Conservation (phyloP, 2,113 vertebrate species). For the Mola mola region DNA sequence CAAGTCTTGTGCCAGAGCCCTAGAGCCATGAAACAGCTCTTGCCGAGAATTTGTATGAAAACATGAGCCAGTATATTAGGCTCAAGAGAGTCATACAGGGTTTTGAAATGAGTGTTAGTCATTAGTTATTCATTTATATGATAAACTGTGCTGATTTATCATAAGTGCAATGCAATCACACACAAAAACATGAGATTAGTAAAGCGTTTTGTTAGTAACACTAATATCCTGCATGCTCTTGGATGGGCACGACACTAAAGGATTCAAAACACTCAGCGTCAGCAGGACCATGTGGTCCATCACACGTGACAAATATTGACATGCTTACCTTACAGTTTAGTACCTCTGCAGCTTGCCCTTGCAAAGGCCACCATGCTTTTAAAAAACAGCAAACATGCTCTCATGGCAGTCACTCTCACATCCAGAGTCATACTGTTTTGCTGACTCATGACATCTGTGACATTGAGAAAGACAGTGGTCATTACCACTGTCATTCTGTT, state of each 20-base stretch:
- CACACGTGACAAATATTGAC: constrained; percentile 42
- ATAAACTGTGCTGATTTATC: constrained; percentile 9
- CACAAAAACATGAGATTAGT: neutral
- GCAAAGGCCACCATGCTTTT: constrained; percentile 6
- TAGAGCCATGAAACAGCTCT: constrained; percentile 41
- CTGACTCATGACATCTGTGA: constrained; percentile 62
- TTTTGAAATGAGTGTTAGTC: too few relatives aligned
- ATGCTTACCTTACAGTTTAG: constrained; percentile 53
- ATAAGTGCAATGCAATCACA: neutral
- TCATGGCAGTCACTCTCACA: neutral
- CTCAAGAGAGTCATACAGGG: constrained; percentile 21
- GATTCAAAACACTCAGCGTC: constrained; percentile 13
- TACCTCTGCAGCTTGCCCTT: constrained; percentile 46
- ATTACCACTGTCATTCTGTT: constrained; percentile 35
- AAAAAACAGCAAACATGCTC: constrained; percentile 21
- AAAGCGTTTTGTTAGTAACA: neutral
- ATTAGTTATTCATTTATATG: constrained; percentile 34
- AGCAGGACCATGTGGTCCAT: neutral
- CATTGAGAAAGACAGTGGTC: constrained; percentile 61
- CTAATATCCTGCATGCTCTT: neutral
- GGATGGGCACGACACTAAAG: neutral
- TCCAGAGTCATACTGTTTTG: constrained; percentile 34
- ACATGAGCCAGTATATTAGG: constrained; percentile 43
- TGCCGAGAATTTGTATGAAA: constrained; percentile 44
- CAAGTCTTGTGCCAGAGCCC: constrained; percentile 56